Base-by-base conservation (phyloP, 2,113 vertebrate genomes). In the Halcyon malimbica region DNA sequence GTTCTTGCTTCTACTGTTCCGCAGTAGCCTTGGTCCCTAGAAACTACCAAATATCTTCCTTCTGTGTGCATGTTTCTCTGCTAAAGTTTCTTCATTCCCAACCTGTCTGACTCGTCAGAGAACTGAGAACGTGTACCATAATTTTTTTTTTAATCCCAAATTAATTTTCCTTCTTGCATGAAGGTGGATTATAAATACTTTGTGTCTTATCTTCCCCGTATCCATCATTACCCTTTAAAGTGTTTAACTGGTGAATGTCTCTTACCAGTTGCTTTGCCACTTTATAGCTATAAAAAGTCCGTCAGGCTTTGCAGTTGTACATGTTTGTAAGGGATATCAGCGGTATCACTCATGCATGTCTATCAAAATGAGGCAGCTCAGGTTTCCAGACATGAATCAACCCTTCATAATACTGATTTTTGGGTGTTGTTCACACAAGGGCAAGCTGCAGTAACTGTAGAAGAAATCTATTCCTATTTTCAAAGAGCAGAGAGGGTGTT, bases 211-310 rank as follows among this genome's bases (percentile, higher is more conserved):
- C 62, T 93, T 83, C 16, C 56, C 23, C 17, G 3, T 64, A 96
- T 89, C 37, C 24, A 37, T 64, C 41, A 33, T 50, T 80, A 57
- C 77, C 59, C 70, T 87, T 96, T 80, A 63, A 94, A 95, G 89
- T 77, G 44, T 89, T 96, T 89, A 71, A 75, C 53, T 70, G 64
- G 12, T 50, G 35, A 79, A 73, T 79, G 51, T 65, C 67, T 93
- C 85, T 68, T 69, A 80, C 26, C 62, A 92, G 48, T 95, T 95
- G 81, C 59, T 85, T 97, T 94, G n/a, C 37, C 67, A 85, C 89
- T 96, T 94, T 89, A 83, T 73, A 90, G 69, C 85, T 95, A 65
- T 62, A 90, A 96, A 95, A 94, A 69, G 78, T 91, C 88, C 82
- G 82, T 70, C 56, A 93, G 63, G 77, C 74, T 93, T 96, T 85